These are phyloP conservation scores for Kradibia gibbosae DNA, from an alignment of 1,140 invertebrate species.

Conservation along the genomic window DNA sequence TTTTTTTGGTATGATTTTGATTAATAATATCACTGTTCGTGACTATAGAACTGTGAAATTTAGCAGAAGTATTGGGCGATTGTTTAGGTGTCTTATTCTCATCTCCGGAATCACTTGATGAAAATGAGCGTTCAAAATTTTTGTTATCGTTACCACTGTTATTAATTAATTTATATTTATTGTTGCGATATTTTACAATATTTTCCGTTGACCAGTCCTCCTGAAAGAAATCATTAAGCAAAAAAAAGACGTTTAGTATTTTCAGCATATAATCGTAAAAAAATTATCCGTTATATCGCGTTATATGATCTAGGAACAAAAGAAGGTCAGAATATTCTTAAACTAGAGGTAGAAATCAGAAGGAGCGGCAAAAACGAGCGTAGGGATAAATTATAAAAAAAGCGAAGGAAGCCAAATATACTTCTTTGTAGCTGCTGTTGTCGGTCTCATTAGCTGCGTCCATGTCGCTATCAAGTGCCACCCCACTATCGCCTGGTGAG, in stretches of 20 bases:
- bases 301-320: no score
- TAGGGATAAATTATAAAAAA: no score
- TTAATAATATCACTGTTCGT: slow-evolving; percentile 76
- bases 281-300: no score
- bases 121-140: slow-evolving; percentile 60
- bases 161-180: slow-evolving; percentile 63
- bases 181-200: slow-evolving; percentile 65
- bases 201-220: slow-evolving; percentile 69
- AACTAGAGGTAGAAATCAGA: no score
- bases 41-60: slow-evolving; percentile 63
- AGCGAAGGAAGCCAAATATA: slow-evolving; percentile 49
- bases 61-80: slow-evolving; percentile 58
- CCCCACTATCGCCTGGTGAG: slow-evolving; percentile 70
- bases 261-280: no score
- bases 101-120: slow-evolving; percentile 68
- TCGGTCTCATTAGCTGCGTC: slow-evolving; percentile 70
- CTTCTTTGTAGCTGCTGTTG: slow-evolving; percentile 69
- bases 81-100: slow-evolving; percentile 66
- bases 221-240: slow-evolving; percentile 53
- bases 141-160: slow-evolving; percentile 63
- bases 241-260: no score
- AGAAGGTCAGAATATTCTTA: no score
- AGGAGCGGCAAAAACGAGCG: no score
- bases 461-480: slow-evolving; percentile 71
- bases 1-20: slow-evolving; percentile 72